These are phyloP conservation scores for Heterotis niloticus DNA, from an alignment of 2,113 vertebrate species.

Conservation along the genomic window DNA sequence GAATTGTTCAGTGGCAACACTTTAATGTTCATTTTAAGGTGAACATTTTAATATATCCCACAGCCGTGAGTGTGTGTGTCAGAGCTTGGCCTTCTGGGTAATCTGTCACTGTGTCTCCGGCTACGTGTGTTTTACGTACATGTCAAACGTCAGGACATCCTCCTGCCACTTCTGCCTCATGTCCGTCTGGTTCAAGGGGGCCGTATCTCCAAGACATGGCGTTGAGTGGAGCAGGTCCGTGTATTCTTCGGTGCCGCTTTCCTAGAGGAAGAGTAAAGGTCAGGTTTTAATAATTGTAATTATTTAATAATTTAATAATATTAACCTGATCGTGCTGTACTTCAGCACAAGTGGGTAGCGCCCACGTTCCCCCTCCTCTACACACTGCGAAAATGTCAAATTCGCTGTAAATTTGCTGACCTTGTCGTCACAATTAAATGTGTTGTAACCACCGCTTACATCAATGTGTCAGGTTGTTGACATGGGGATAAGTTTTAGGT, in stretches of 20 bases:
- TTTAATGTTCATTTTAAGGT: not conserved
- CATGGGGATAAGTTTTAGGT: conserved; percentile 5
- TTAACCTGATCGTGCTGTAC: not conserved
- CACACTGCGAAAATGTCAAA: conserved; percentile 13
- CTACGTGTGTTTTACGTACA: not conserved
- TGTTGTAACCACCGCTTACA: not conserved
- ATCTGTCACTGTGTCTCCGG: too few relatives aligned
- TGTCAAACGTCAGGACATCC: not conserved
- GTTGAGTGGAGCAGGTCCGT: not conserved
- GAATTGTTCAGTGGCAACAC: not conserved
- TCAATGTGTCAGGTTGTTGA: conserved; percentile 14
- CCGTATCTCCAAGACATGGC: not conserved
- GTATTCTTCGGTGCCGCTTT: not conserved
- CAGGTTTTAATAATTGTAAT: conserved; percentile 3
- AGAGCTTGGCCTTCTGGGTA: too few relatives aligned
- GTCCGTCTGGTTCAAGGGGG: too few relatives aligned
- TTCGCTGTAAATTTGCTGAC: not conserved
- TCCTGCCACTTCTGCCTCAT: not conserved
- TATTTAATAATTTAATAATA: too few relatives aligned
- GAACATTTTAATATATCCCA: not conserved
- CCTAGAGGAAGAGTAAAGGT: not conserved
- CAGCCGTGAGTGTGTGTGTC: not conserved
- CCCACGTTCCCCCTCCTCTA: not conserved
- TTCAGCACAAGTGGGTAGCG: too few relatives aligned
- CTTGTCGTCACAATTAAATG: not conserved